Percentiles rank a stretch among this genome's conserved stretches.
phyloP scores from a whole-genome alignment of 2,113 vertebrate species.

The Otocyon megalotis region DNA sequence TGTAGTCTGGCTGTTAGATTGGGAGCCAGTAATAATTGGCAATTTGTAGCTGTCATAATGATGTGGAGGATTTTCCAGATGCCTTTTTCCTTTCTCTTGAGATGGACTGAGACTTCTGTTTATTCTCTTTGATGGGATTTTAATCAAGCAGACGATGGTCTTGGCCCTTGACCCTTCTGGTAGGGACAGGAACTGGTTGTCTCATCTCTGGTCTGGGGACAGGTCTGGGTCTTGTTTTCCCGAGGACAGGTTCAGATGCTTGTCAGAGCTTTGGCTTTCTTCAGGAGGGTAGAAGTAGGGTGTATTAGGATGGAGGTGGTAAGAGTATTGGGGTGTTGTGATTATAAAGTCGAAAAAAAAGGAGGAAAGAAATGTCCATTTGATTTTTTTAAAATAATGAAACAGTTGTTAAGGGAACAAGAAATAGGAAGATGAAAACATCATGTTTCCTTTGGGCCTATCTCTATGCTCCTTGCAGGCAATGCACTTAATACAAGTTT shows the following conservation, averaged over 20 bases:
- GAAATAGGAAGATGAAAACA: neutral
- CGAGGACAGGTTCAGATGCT: neutral
- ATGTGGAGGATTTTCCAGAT: conserved; percentile 68
- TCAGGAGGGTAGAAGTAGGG: neutral
- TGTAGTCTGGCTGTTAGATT: conserved; percentile 59
- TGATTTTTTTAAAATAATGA: neutral
- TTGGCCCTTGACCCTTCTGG: conserved; percentile 15
- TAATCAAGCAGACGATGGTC: conserved; percentile 32
- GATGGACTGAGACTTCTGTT: conserved; percentile 25
- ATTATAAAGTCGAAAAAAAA: neutral
- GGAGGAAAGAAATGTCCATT: neutral
- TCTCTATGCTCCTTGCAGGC: neutral
- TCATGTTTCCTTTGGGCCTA: neutral
- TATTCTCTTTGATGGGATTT: conserved; percentile 57
- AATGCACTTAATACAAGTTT: neutral
- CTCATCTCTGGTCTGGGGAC: neutral
- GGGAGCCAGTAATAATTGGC: conserved; percentile 74
- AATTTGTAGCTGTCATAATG: conserved; percentile 76
- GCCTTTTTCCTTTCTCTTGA: conserved; percentile 64
- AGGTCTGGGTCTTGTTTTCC: neutral
- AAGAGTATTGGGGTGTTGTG: neutral
- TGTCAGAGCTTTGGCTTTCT: neutral
- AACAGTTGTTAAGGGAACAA: neutral
- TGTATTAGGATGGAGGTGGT: neutral
- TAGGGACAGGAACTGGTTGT: neutral